A percentile compares a stretch with the other conserved stretches of the same genome.
Conservation (phyloP, 1,140 invertebrate genomes). For the Chironomus striatipennis region DNA sequence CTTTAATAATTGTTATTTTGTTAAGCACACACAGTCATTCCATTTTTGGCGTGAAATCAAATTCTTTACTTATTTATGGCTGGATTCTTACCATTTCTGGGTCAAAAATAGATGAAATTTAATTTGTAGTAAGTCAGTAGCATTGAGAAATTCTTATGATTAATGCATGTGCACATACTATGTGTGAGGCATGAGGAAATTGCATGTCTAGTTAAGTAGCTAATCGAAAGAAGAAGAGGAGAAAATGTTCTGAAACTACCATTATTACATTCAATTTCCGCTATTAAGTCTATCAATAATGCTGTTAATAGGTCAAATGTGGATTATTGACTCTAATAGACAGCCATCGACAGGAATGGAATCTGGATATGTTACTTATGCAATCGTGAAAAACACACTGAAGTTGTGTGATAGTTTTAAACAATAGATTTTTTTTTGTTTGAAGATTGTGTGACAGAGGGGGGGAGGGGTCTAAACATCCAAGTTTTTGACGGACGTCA, state of each 20-base stretch:
- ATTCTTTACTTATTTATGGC: not conserved
- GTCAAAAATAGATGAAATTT: not conserved
- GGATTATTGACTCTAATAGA: not conserved
- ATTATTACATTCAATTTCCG: not conserved
- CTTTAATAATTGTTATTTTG: not conserved
- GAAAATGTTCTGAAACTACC: not conserved
- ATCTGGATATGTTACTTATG: no score
- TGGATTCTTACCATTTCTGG: not conserved
- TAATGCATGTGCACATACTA: no score
- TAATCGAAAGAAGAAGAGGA: no score
- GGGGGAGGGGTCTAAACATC: no score
- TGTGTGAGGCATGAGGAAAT: no score
- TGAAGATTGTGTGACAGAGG: no score
- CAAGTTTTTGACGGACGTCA: no score
- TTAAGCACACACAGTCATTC: constrained; percentile 5
- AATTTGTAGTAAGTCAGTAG: not conserved
- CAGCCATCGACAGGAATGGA: no score
- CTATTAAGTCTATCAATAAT: not conserved
- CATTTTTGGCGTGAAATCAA: constrained; percentile 7
- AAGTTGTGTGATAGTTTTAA: no score
- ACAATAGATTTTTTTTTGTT: no score
- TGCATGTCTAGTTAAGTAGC: no score
- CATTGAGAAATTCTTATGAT: no score
- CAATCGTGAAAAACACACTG: not conserved
- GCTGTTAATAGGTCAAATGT: constrained; percentile 2